These are phyloP conservation scores for Hylaeus volcanicus DNA, from an alignment of 1,140 invertebrate species.

Conservation along the genomic window DNA sequence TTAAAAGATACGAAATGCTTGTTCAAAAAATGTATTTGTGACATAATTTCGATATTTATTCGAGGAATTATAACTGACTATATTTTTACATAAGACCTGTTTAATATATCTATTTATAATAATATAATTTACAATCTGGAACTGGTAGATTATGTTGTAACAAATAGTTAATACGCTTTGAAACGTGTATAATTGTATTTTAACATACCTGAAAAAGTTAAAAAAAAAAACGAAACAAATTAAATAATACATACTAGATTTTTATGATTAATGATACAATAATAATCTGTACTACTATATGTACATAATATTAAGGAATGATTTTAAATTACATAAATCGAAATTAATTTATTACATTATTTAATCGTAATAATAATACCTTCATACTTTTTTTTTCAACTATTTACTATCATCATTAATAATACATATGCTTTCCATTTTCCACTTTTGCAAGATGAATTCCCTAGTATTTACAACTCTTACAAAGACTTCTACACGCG, in stretches of 20 bases:
- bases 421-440: constrained; percentile 76
- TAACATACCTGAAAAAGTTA: constrained; percentile 83
- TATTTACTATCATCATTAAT: constrained; percentile 66
- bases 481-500: constrained; percentile 75
- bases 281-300: constrained; percentile 44
- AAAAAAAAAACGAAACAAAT: constrained; percentile 92
- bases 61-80: neutral
- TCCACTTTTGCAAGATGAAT: constrained; percentile 76
- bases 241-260: constrained; percentile 95
- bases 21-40: constrained; percentile 30
- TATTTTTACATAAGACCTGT: constrained; percentile 12
- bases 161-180: constrained; percentile 95
- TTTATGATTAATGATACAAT: constrained; percentile 80
- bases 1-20: constrained; percentile 21
- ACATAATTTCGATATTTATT: constrained; percentile 6
- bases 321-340: constrained; percentile 57
- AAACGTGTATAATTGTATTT: constrained; percentile 90
- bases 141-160: constrained; percentile 89
- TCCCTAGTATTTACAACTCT: constrained; percentile 71
- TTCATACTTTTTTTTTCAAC: constrained; percentile 35
- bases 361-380: constrained; percentile 25
- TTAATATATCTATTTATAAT: constrained; percentile 8
- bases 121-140: constrained; percentile 95
- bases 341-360: constrained; percentile 42
- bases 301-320: constrained; percentile 60